phyloP scores from a whole-genome alignment of 2,888 invertebrate species.

The Agrotis segetum region DNA sequence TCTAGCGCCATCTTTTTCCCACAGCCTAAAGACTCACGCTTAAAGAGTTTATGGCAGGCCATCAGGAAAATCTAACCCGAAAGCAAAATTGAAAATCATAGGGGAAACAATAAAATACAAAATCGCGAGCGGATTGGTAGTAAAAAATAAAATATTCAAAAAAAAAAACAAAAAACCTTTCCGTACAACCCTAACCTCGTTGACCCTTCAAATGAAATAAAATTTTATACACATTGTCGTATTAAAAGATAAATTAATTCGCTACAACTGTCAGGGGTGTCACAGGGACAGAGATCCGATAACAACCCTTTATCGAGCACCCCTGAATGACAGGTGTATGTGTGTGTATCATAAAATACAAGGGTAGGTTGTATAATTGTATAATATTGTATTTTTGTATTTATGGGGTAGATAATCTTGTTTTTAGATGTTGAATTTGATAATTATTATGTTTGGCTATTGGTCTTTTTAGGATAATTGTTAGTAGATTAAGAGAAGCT shows the following conservation, averaged over 20 bases:
- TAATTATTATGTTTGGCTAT: constrained; percentile 13
- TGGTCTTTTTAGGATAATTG: constrained; percentile 4
- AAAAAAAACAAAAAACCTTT: constrained; percentile 6
- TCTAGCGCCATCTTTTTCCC: no score
- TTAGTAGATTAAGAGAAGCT: neutral
- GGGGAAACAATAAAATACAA: no score
- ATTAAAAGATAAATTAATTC: constrained; percentile 67
- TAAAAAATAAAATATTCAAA: neutral
- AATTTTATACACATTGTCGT: constrained; percentile 52
- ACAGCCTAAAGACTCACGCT: no score
- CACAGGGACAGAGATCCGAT: constrained; percentile 55
- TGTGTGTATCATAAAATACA: constrained; percentile 36
- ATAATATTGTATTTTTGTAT: neutral
- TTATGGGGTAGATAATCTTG: constrained; percentile 23
- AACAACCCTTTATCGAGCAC: constrained; percentile 48
- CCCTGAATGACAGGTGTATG: constrained; percentile 54
- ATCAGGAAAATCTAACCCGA: no score
- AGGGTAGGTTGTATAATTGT: constrained; percentile 16
- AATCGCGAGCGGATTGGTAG: neutral
- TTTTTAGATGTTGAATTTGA: constrained; percentile 32
- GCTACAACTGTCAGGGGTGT: constrained; percentile 51
- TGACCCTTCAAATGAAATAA: constrained; percentile 63
- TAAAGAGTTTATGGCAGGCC: no score
- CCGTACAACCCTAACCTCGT: constrained; percentile 37
- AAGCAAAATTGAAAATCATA: no score